These are phyloP conservation scores for Atopsyche davidsoni DNA, from an alignment of 1,140 invertebrate species.

Conservation along the genomic window DNA sequence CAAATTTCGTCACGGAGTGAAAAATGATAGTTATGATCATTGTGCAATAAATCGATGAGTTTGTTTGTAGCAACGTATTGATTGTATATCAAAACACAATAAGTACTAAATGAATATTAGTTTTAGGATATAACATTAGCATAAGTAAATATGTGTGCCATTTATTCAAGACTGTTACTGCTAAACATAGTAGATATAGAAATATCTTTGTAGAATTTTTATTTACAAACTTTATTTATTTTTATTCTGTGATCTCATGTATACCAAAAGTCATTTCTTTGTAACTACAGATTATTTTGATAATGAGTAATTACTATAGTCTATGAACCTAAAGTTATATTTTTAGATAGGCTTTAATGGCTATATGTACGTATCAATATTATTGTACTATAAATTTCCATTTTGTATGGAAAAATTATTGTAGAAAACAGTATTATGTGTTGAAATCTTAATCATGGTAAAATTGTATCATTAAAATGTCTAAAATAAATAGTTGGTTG, in stretches of 20 bases:
- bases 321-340: slow-evolving; percentile 17
- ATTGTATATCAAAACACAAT: neutral
- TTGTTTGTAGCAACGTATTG: neutral
- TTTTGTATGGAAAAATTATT: neutral
- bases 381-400: slow-evolving; percentile 6
- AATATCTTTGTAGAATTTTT: slow-evolving; percentile 18
- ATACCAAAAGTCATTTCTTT: slow-evolving; percentile 23
- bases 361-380: slow-evolving; percentile 16
- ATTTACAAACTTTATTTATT: slow-evolving; percentile 27
- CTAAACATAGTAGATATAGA: slow-evolving; percentile 23
- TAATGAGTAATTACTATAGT: slow-evolving; percentile 4
- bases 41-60: too few relatives aligned
- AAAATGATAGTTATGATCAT: too few relatives aligned
- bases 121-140: neutral
- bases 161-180: slow-evolving; percentile 30
- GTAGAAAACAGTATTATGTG: slow-evolving; percentile 23
- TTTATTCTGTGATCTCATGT: slow-evolving; percentile 28
- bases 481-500: slow-evolving; percentile 15
- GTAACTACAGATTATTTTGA: slow-evolving; percentile 9
- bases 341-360: slow-evolving; percentile 24
- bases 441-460: slow-evolving; percentile 19
- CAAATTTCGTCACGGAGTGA: too few relatives aligned
- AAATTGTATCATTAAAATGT: too few relatives aligned
- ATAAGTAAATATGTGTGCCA: slow-evolving; percentile 26
- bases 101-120: neutral